phyloP scores from a whole-genome alignment of 2,888 invertebrate species.

The Camptogramma bilineatum region DNA sequence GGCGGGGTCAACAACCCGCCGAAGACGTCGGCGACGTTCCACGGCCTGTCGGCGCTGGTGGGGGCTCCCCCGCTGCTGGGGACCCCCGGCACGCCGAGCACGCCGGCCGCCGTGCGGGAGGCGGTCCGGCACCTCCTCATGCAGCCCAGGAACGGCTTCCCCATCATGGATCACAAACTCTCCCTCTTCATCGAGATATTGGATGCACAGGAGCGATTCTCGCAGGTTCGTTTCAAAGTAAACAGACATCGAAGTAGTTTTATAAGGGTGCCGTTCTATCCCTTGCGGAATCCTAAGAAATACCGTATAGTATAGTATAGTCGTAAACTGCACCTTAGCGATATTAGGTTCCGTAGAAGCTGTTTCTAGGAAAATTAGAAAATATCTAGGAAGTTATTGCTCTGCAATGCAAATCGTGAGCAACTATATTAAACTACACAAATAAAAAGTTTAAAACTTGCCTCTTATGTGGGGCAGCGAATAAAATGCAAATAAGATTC shows the following conservation, averaged over 20 bases:
- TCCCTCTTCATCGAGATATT: slow-evolving; percentile 92
- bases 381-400: slow-evolving; percentile 17
- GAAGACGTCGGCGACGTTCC: slow-evolving; percentile 87
- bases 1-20: slow-evolving; percentile 80
- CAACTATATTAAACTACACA: slow-evolving; percentile 15
- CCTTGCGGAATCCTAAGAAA: background rate
- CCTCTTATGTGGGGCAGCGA: background rate
- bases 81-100: slow-evolving; percentile 79
- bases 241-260: background rate
- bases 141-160: slow-evolving; percentile 90
- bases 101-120: slow-evolving; percentile 88
- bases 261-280: background rate
- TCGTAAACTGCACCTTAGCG: background rate
- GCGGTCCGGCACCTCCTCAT: slow-evolving; percentile 89
- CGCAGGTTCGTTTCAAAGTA: slow-evolving; percentile 82
- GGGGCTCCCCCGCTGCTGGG: slow-evolving; percentile 64
- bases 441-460: slow-evolving; percentile 13
- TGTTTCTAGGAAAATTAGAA: slow-evolving; percentile 13
- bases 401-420: slow-evolving; percentile 15
- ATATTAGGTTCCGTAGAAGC: background rate
- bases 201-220: slow-evolving; percentile 92
- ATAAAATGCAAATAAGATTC: background rate
- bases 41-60: slow-evolving; percentile 78
- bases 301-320: too few species aligned
- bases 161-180: slow-evolving; percentile 91